Evolutionary conservation across 37 sponge, comb jelly and placozoan genomes (phyloP), one percentile per base, ranked within the genome.

Genomic region (Hormiphora californensis): DNA sequence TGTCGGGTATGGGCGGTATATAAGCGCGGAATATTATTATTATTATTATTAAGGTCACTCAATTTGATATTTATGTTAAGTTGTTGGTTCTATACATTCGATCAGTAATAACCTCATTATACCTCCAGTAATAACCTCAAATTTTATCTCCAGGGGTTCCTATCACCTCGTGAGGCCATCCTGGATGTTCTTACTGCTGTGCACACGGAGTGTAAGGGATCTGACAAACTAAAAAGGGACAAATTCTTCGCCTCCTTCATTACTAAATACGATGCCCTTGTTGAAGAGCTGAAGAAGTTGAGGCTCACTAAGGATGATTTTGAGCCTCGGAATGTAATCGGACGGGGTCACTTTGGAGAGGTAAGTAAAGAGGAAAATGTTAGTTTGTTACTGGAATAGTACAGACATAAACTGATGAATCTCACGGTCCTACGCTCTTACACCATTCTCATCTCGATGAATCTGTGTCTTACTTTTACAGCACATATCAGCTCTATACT

Each of bases 271-370:
- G 85, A 91, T 30, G 87, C 38, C 11, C 67, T 87, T 27, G 89
- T 93, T 31, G 62, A 88, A 27, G 88, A 92, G 1, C 27, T 97
- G 54, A 63, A 90, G 22, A 54, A 90, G n/a, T 62, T 92, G 85
- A 57, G 93, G 33, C 87, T 93, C 27, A 88, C 63, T 57, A 90
- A 85, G 22, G 90, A 90, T 0, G 94, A 98, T 61, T 98, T 98
- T 87, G 91, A 91, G 37, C 85, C 89, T 28, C 91, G 88, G 89
- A 78, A 86, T 39, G 89, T 92, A 27, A 92, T 98, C 28, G 99
- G 99, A 11, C 69, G 91, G 54, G 99, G 99, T 0, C 95, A 95
- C 46, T 98, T 95, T 89, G 99, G 99, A 39, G 99, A 98, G 91
- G 96, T 95, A 63, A 40, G 63, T 25, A 54, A 36, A 31, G 0